phyloP scores from a whole-genome alignment of 2,113 vertebrate genomes.

The Ovis canadensis region DNA sequence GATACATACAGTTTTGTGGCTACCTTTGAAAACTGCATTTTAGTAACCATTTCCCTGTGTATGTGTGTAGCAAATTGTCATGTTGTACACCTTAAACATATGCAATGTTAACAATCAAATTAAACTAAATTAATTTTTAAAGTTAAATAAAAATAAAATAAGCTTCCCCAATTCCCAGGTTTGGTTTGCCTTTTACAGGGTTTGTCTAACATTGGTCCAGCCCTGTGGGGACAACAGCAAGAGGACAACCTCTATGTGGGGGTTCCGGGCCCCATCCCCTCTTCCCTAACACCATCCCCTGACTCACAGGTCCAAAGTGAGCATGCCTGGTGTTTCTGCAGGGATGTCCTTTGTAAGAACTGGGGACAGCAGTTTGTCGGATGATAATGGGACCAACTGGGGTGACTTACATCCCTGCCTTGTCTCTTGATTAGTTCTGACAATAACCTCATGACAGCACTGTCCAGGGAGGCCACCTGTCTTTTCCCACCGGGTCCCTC shows the following conservation, averaged over 20 bases:
- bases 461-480: not conserved
- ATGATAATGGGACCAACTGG: not conserved
- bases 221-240: not conserved
- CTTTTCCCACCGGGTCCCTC: not conserved
- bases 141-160: not conserved
- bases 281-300: not conserved
- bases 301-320: not conserved
- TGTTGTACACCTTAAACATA: not conserved
- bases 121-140: not conserved
- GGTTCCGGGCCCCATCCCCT: accelerated
- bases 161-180: not conserved
- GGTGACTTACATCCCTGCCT: not conserved
- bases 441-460: not conserved
- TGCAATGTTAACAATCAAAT: not conserved
- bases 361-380: not conserved
- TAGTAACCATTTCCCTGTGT: not conserved
- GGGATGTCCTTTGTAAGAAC: not conserved
- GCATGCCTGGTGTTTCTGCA: not conserved
- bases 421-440: not conserved
- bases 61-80: not conserved
- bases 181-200: not conserved
- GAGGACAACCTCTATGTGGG: not conserved
- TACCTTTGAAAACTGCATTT: not conserved
- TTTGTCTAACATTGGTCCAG: not conserved
- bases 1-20: not conserved